phyloP scores from a whole-genome alignment of 1,140 invertebrate species.

The Spodoptera litura region DNA sequence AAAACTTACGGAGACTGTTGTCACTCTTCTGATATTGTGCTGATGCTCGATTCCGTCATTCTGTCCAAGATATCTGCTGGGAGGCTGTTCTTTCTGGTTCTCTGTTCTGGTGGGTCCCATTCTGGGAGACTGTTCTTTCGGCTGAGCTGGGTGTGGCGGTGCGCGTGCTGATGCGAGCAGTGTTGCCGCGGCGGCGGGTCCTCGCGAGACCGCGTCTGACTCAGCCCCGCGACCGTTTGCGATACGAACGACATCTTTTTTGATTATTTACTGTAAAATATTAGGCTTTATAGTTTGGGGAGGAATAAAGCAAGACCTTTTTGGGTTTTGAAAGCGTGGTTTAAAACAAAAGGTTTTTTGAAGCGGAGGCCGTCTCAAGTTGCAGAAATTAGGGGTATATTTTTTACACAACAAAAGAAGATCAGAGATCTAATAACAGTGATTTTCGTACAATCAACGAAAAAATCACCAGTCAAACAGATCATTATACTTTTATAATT shows the following conservation, averaged over 20 bases:
- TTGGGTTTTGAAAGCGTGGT: background rate
- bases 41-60: slow-evolving; percentile 64
- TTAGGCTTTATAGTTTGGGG: slow-evolving; percentile 25
- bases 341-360: background rate
- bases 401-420: too few species aligned
- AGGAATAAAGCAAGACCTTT: background rate
- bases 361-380: background rate
- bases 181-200: slow-evolving; percentile 76
- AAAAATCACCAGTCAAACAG: too few species aligned
- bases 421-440: too few species aligned
- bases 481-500: too few species aligned
- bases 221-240: slow-evolving; percentile 79
- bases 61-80: slow-evolving; percentile 78
- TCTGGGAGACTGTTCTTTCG: slow-evolving; percentile 81
- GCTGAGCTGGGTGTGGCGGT: slow-evolving; percentile 71
- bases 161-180: slow-evolving; percentile 79
- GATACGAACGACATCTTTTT: slow-evolving; percentile 79
- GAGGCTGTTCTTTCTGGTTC: slow-evolving; percentile 81
- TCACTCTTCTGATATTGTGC: slow-evolving; percentile 75
- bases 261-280: slow-evolving; percentile 42
- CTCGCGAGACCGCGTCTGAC: slow-evolving; percentile 68
- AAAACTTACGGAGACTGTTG: slow-evolving; percentile 79
- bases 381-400: background rate
- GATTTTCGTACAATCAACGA: too few species aligned
- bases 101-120: slow-evolving; percentile 79